phyloP scores from a whole-genome alignment of 2,888 invertebrate genomes.

The Agrotis segetum region DNA sequence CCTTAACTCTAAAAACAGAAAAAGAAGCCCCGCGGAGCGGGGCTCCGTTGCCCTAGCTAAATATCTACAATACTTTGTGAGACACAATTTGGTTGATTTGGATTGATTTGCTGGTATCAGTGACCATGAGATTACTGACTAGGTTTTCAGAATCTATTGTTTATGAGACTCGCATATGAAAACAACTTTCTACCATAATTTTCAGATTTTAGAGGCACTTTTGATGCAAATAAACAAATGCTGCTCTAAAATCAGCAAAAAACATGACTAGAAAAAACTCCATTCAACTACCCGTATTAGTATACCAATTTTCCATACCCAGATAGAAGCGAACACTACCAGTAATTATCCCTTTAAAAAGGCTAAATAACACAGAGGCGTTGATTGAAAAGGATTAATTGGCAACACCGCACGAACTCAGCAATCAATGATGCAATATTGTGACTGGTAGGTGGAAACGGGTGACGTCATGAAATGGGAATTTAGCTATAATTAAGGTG shows the following conservation, averaged over 20 bases:
- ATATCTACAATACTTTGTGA: no score
- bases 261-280: background rate
- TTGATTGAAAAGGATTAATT: conserved; percentile 79
- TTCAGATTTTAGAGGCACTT: no score
- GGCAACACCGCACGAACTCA: conserved; percentile 68
- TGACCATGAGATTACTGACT: no score
- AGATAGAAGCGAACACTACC: conserved; percentile 15
- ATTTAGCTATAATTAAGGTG: conserved; percentile 72
- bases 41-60: no score
- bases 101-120: no score
- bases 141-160: no score
- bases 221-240: background rate
- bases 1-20: no score
- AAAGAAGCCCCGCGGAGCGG: no score
- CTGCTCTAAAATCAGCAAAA: background rate
- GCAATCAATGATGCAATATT: conserved; percentile 75
- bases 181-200: no score
- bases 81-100: no score
- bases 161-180: no score
- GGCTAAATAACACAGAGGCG: conserved; percentile 52
- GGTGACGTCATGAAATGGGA: conserved; percentile 67
- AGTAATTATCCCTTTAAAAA: conserved; percentile 52
- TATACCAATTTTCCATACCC: background rate
- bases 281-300: background rate
- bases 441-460: conserved; percentile 61